These are phyloP conservation scores for Cephalophus harveyi DNA, from an alignment of 2,113 vertebrate genomes.

Conservation along the genomic window DNA sequence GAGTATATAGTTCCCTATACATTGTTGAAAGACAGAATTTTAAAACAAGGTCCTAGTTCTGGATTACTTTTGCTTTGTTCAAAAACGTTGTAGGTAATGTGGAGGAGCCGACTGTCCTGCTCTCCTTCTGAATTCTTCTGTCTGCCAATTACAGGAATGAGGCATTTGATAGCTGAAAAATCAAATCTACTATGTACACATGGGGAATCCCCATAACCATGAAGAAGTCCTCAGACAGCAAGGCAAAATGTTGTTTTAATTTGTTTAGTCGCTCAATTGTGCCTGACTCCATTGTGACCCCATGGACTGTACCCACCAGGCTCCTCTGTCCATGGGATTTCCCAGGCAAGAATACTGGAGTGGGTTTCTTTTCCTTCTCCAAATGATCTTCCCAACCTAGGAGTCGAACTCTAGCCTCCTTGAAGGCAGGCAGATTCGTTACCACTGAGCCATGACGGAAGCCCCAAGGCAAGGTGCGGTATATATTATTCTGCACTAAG, in stretches of 20 bases:
- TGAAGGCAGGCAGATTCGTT: not conserved
- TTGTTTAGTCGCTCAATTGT: not conserved
- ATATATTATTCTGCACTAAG: not conserved
- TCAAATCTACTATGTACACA: not conserved
- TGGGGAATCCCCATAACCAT: not conserved
- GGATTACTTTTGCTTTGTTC: not conserved
- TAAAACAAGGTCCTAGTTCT: not conserved
- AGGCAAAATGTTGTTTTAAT: not conserved
- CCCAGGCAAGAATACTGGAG: not conserved
- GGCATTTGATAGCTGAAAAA: not conserved
- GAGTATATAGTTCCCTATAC: not conserved
- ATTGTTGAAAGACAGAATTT: not conserved
- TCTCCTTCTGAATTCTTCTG: not conserved
- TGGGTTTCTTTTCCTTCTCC: not conserved
- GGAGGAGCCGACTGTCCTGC: fast-evolving
- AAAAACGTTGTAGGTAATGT: not conserved
- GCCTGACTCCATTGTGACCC: not conserved
- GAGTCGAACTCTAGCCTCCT: not conserved
- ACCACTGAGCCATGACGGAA: not conserved
- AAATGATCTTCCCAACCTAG: not conserved
- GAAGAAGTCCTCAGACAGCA: not conserved
- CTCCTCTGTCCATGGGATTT: not conserved
- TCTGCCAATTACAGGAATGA: not conserved
- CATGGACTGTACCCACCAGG: not conserved
- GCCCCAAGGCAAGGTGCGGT: not conserved